phyloP scores from a whole-genome alignment of 2,888 invertebrate genomes.

The Mongoloraphidia duomilia region DNA sequence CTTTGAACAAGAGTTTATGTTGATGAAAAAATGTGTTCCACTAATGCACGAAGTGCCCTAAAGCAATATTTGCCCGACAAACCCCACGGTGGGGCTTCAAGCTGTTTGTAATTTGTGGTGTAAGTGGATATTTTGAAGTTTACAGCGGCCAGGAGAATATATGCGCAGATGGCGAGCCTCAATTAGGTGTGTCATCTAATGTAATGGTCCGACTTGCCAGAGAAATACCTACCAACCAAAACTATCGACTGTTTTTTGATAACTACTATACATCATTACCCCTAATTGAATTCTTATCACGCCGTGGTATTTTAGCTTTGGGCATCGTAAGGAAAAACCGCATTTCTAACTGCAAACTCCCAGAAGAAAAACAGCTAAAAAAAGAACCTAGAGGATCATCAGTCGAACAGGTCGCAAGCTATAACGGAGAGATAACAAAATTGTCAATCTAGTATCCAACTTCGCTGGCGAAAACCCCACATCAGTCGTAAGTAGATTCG shows the following conservation, averaged over 20 bases:
- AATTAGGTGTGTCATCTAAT: conserved; percentile 19
- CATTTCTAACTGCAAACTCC: conserved; percentile 18
- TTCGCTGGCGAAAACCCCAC: conserved; percentile 18
- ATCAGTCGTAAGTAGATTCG: conserved; percentile 15
- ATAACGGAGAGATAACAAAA: conserved; percentile 20
- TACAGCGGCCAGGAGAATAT: conserved; percentile 18
- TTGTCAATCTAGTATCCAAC: conserved; percentile 19
- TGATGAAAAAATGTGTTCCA: background rate
- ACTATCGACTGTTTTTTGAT: conserved; percentile 20
- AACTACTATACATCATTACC: conserved; percentile 19
- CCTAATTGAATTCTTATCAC: conserved; percentile 13
- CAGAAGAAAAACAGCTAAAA: conserved; percentile 15
- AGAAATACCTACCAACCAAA: conserved; percentile 16
- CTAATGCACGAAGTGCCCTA: conserved; percentile 6
- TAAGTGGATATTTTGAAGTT: conserved; percentile 16
- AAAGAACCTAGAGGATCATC: conserved; percentile 12
- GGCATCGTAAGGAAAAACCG: conserved; percentile 17
- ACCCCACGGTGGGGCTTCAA: conserved; percentile 21
- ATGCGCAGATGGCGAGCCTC: conserved; percentile 15
- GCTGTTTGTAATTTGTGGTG: conserved; percentile 16
- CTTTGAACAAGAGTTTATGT: conserved; percentile 7
- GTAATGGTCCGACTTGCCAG: conserved; percentile 19
- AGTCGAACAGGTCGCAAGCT: conserved; percentile 12
- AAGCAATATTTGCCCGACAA: conserved; percentile 23
- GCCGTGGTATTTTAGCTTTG: conserved; percentile 14